Conservation (phyloP, 2,113 vertebrate species). For the Nestor notabilis region DNA sequence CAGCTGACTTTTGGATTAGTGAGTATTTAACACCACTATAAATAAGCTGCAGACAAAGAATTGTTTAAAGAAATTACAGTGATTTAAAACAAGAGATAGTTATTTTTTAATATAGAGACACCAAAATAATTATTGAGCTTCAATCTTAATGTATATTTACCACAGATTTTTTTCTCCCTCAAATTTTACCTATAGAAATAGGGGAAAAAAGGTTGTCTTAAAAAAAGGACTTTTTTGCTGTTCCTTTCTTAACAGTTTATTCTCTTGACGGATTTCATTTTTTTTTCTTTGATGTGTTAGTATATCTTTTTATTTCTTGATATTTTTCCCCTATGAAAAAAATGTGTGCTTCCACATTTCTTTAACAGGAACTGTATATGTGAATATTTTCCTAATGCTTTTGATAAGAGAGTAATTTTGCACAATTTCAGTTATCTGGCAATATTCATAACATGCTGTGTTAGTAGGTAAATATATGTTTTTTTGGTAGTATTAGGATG, state of each 20-base stretch:
- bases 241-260: not conserved
- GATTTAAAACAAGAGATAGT: not conserved
- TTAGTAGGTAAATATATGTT: not conserved
- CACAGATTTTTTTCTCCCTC: not conserved
- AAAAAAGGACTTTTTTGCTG: not conserved
- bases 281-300: not conserved
- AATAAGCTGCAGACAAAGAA: not conserved
- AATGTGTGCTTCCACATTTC: not conserved
- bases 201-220: not conserved
- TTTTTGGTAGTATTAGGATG: not conserved
- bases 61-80: not conserved
- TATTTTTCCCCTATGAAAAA: not conserved
- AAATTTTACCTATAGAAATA: not conserved
- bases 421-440: not conserved
- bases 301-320: not conserved
- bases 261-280: not conserved
- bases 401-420: not conserved
- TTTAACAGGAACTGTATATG: not conserved
- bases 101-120: not conserved
- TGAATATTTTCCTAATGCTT: not conserved
- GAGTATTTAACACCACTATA: not conserved
- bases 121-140: not conserved
- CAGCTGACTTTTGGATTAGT: not conserved
- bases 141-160: not conserved
- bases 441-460: not conserved